Percentiles rank a stretch among this genome's conserved stretches.
These are phyloP conservation scores for Poecile atricapillus DNA, from an alignment of 2,113 vertebrate genomes.

Conservation along the genomic window DNA sequence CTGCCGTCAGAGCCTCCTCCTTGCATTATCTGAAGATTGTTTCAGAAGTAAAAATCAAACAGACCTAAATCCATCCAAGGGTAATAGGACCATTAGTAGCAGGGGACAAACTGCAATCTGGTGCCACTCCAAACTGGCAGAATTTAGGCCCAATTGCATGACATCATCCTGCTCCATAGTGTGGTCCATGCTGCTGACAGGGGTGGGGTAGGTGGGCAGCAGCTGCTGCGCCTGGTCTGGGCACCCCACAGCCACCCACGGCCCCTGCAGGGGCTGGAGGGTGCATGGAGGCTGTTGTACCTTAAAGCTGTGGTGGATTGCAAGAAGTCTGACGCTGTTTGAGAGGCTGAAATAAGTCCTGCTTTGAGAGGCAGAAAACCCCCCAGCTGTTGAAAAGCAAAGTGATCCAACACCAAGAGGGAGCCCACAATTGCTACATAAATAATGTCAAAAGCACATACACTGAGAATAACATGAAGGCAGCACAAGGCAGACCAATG, in stretches of 20 bases:
- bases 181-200: accelerated
- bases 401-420: not conserved
- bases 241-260: accelerated
- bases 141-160: not conserved
- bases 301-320: accelerated
- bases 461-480: not conserved
- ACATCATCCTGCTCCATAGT: accelerated
- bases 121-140: not conserved
- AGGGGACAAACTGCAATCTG: not conserved
- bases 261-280: accelerated
- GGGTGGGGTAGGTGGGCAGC: not conserved
- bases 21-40: not conserved
- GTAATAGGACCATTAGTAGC: not conserved
- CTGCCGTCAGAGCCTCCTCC: not conserved
- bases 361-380: not conserved
- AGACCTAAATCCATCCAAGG: not conserved
- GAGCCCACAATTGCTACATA: not conserved
- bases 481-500: not conserved
- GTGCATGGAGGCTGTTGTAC: accelerated
- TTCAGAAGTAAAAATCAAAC: not conserved
- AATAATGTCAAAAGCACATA: not conserved
- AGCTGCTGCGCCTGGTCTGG: accelerated
- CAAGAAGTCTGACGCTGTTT: not conserved
- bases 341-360: not conserved
- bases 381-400: not conserved